Conservation (phyloP, 1,140 invertebrate species). For the Cydia splendana region DNA sequence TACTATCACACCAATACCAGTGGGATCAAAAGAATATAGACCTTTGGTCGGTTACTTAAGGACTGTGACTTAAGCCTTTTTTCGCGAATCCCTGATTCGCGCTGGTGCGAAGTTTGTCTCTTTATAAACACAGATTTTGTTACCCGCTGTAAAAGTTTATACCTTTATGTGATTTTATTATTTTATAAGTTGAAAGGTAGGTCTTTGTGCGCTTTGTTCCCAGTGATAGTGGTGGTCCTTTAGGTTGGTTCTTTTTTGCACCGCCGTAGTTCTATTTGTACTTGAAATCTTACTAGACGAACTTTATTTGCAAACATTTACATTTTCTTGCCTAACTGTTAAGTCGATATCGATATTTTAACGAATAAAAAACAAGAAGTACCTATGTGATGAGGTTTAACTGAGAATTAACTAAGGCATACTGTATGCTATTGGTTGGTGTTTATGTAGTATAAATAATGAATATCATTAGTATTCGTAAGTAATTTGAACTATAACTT, state of each 20-base stretch:
- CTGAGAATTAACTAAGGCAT: too few relatives aligned
- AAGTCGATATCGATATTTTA: too few relatives aligned
- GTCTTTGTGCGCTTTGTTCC: slow-evolving; percentile 64
- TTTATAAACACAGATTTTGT: slow-evolving; percentile 54
- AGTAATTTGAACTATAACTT: too few relatives aligned
- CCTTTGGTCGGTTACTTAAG: background rate
- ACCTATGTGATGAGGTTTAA: too few relatives aligned
- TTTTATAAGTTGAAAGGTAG: slow-evolving; percentile 56
- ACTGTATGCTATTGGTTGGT: too few relatives aligned
- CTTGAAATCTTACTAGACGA: background rate
- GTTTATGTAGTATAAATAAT: too few relatives aligned
- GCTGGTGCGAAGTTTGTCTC: background rate
- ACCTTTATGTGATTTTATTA: slow-evolving; percentile 72
- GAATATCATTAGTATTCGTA: too few relatives aligned
- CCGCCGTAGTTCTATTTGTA: background rate
- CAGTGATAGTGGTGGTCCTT: slow-evolving; percentile 64
- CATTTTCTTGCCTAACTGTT: too few relatives aligned
- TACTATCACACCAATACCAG: background rate
- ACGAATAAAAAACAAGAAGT: too few relatives aligned
- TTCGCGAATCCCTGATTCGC: background rate
- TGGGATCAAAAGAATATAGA: background rate
- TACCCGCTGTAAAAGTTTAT: slow-evolving; percentile 72
- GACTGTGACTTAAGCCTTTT: slow-evolving; percentile 45
- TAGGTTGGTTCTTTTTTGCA: slow-evolving; percentile 5
- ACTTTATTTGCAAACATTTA: background rate